Evolutionary conservation across 1,140 invertebrate species (phyloP).

Genomic region (Formica selysi): DNA sequence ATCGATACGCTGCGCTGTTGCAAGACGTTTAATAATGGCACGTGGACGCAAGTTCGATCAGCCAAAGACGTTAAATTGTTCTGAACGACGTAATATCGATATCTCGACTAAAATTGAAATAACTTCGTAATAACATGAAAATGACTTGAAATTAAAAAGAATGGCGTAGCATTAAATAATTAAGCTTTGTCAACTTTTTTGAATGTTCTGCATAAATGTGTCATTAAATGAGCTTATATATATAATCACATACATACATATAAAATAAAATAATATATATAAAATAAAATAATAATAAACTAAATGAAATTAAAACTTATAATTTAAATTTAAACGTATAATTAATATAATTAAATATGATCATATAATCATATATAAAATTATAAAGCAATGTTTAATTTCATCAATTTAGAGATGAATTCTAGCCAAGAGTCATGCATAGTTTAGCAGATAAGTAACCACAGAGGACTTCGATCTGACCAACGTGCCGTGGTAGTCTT

Average conservation of each 20-base stretch:
- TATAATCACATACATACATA: no score
- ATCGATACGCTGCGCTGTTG: constrained; percentile 18
- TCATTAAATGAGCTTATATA: background rate
- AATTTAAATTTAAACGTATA: no score
- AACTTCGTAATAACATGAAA: background rate
- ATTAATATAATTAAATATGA: no score
- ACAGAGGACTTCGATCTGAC: constrained; percentile 5
- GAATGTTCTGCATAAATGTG: background rate
- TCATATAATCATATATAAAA: no score
- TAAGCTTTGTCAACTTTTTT: background rate
- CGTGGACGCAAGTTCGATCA: background rate
- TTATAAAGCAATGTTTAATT: background rate
- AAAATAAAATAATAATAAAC: no score
- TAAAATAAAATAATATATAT: no score
- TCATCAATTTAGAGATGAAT: background rate
- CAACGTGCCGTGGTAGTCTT: background rate
- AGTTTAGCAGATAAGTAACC: background rate
- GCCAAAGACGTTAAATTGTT: background rate
- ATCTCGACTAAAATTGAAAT: background rate
- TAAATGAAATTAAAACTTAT: no score
- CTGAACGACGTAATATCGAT: background rate
- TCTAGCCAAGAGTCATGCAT: background rate
- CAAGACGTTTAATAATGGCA: background rate
- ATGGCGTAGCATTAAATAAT: background rate
- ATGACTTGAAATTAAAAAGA: background rate